Percentiles rank a stretch among this genome's conserved stretches.
phyloP scores from a whole-genome alignment of 2,888 invertebrate species.

The Trissolcus brochymenae region DNA sequence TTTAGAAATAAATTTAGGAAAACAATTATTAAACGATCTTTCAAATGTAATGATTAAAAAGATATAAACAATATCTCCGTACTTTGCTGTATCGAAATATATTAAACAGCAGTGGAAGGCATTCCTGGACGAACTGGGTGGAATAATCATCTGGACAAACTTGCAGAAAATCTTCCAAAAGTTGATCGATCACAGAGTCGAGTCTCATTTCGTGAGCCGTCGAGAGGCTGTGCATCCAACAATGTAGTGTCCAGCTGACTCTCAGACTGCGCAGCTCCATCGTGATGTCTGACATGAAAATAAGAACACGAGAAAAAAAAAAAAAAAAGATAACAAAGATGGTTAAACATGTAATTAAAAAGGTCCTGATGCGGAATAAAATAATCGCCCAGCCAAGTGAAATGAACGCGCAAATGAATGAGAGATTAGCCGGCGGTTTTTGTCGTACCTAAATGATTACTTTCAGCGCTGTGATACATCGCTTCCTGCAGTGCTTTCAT shows the following conservation, averaged over 20 bases:
- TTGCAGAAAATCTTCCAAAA: slow-evolving; percentile 92
- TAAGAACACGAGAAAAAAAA: not conserved
- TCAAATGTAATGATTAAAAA: not conserved
- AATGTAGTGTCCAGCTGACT: slow-evolving; percentile 93
- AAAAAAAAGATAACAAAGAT: slow-evolving; percentile 8
- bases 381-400: slow-evolving; percentile 13
- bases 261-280: slow-evolving; percentile 90
- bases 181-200: slow-evolving; percentile 90
- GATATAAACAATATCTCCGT: slow-evolving; percentile 57
- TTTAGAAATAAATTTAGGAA: not conserved
- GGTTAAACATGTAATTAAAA: slow-evolving; percentile 1
- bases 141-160: slow-evolving; percentile 94
- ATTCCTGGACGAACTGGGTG: slow-evolving; percentile 92
- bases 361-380: slow-evolving; percentile 15
- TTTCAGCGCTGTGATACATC: slow-evolving; percentile 95
- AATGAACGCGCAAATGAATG: slow-evolving; percentile 21
- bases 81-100: slow-evolving; percentile 94
- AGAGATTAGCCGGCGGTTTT: slow-evolving; percentile 39
- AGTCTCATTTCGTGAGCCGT: slow-evolving; percentile 90
- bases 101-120: slow-evolving; percentile 91
- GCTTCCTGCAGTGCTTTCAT: slow-evolving; percentile 92
- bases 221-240: slow-evolving; percentile 93
- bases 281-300: slow-evolving; percentile 84
- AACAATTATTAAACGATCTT: not conserved
- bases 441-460: slow-evolving; percentile 86